Percentiles rank a stretch among this genome's conserved stretches.
phyloP scores from a whole-genome alignment of 2,797 vertebrate genomes.

The Takifugu ocellatus region DNA sequence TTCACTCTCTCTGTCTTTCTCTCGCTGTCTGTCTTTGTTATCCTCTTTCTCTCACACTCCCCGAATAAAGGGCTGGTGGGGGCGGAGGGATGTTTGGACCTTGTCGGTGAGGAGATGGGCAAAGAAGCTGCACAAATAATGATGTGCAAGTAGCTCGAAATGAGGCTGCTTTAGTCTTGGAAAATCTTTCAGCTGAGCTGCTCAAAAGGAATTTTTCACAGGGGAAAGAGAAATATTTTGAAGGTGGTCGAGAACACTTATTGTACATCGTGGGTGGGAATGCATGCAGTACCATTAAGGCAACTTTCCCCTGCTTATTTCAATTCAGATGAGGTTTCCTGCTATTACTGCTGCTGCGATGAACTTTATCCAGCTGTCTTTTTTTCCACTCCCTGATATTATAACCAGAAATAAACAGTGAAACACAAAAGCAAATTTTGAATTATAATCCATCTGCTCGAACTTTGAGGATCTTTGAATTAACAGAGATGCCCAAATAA shows the following conservation, averaged over 20 bases:
- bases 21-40: slow-evolving; percentile 41
- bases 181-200: slow-evolving; percentile 20
- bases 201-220: slow-evolving; percentile 10
- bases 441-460: slow-evolving; percentile 46
- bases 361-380: slow-evolving; percentile 26
- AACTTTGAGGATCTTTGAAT: slow-evolving; percentile 27
- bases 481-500: slow-evolving; percentile 24
- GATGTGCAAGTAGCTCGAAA: slow-evolving; percentile 39
- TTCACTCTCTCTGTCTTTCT: slow-evolving; percentile 25
- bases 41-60: slow-evolving; percentile 22
- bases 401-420: slow-evolving; percentile 39
- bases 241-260: slow-evolving; percentile 22
- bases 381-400: slow-evolving; percentile 26
- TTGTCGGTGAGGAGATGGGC: slow-evolving; percentile 40
- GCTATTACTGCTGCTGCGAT: slow-evolving; percentile 10
- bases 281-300: slow-evolving; percentile 1
- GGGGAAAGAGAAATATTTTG: slow-evolving; percentile 13
- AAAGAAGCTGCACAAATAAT: slow-evolving; percentile 46
- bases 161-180: slow-evolving; percentile 17
- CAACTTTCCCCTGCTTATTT: slow-evolving; percentile 10
- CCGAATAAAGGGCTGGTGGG: slow-evolving; percentile 9
- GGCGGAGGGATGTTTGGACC: slow-evolving; percentile 17
- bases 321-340: slow-evolving; percentile 23
- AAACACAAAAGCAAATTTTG: slow-evolving; percentile 32
- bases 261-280: slow-evolving; percentile 11